These are phyloP conservation scores for Protonemura montana DNA, from an alignment of 2,888 invertebrate species.

Conservation along the genomic window DNA sequence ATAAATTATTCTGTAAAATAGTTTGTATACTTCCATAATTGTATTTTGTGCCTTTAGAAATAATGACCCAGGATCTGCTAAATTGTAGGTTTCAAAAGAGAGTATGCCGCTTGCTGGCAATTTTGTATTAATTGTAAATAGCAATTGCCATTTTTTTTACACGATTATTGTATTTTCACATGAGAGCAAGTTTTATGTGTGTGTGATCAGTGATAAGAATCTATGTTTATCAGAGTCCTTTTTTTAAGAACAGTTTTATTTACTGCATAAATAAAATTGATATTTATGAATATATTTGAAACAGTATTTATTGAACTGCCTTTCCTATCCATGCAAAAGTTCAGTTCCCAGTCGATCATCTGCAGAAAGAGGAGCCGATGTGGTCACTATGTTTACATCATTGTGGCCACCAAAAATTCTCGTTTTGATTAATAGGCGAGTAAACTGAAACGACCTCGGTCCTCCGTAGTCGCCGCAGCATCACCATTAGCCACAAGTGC, in stretches of 20 bases:
- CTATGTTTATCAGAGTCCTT: slow-evolving; percentile 26
- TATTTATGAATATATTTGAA: slow-evolving; percentile 27
- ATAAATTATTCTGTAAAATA: neutral
- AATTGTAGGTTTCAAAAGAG: neutral
- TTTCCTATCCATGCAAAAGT: no score
- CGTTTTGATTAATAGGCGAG: neutral
- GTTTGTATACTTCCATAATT: slow-evolving; percentile 17
- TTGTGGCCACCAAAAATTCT: neutral
- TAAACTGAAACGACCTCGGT: neutral
- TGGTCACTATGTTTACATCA: neutral
- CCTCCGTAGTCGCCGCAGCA: neutral
- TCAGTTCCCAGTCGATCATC: no score
- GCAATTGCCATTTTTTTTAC: slow-evolving; percentile 45
- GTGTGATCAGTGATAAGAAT: slow-evolving; percentile 40
- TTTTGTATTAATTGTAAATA: neutral
- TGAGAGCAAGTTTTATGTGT: slow-evolving; percentile 42
- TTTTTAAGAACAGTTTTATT: slow-evolving; percentile 49
- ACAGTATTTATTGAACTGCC: no score
- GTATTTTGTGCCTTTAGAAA: slow-evolving; percentile 30
- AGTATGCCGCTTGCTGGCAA: neutral
- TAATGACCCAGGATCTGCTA: slow-evolving; percentile 21
- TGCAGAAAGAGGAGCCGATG: neutral
- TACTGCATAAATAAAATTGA: slow-evolving; percentile 46
- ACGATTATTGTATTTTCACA: slow-evolving; percentile 19
- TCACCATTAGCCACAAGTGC: neutral